These are phyloP conservation scores for Tachina lurida DNA, from an alignment of 2,888 invertebrate genomes.

Conservation along the genomic window DNA sequence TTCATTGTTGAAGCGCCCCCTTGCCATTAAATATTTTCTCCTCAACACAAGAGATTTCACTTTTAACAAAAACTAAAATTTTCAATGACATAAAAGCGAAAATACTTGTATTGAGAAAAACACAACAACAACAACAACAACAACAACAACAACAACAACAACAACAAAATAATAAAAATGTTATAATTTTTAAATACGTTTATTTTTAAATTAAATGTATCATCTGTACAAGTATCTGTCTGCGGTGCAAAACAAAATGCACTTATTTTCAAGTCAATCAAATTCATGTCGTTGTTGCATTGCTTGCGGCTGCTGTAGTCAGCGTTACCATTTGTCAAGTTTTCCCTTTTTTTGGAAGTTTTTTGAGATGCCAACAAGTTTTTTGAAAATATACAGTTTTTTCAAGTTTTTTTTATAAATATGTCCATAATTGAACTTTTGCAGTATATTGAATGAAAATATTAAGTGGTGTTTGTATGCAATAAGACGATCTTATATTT, in stretches of 20 bases:
- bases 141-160: neutral
- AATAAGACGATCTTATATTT: no score
- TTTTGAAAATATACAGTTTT: no score
- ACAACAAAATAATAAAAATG: constrained; percentile 17
- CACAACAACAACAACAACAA: neutral
- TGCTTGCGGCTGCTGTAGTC: constrained; percentile 42
- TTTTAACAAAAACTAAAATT: constrained; percentile 50
- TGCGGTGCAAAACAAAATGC: constrained; percentile 17
- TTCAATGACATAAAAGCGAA: constrained; percentile 60
- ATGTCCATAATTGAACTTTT: no score
- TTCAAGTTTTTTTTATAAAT: no score
- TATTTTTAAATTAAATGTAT: constrained; percentile 28
- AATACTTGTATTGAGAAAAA: constrained; percentile 23
- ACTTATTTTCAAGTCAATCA: constrained; percentile 64
- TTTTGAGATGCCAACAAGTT: no score
- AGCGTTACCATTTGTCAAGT: no score
- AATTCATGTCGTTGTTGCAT: constrained; percentile 48
- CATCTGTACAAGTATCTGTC: constrained; percentile 32
- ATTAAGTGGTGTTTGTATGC: no score
- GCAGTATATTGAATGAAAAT: no score
- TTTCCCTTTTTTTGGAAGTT: no score
- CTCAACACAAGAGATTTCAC: constrained; percentile 38
- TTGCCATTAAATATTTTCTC: constrained; percentile 5
- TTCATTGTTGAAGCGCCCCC: neutral
- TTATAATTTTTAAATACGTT: constrained; percentile 30